Percentiles rank a stretch among this genome's conserved stretches.
Evolutionary conservation across 2,113 vertebrate species (phyloP).

Genomic region (Spilogale gracilis): DNA sequence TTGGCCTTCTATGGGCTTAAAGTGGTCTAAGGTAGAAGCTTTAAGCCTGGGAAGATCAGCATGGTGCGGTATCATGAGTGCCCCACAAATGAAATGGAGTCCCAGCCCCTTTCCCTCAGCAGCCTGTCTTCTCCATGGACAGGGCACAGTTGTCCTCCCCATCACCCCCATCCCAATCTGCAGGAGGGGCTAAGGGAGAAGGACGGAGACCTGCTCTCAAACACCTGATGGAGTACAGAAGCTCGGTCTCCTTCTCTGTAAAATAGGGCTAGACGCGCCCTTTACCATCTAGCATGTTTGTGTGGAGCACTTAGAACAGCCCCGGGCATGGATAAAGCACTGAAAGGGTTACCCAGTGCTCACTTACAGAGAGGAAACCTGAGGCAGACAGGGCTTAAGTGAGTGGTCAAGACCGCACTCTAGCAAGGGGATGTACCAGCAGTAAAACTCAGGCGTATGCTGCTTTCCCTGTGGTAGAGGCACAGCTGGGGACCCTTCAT

Average conservation of each 20-base stretch:
- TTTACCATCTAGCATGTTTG: not conserved
- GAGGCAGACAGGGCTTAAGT: not conserved
- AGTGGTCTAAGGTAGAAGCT: not conserved
- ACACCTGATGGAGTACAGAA: not conserved
- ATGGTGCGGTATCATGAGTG: no score
- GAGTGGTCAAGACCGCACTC: not conserved
- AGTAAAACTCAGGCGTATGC: not conserved
- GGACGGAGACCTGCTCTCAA: not conserved
- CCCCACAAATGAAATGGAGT: not conserved
- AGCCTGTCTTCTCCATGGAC: not conserved
- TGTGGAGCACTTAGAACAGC: not conserved
- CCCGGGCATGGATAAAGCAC: not conserved
- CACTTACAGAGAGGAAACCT: not conserved
- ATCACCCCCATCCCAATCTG: not conserved
- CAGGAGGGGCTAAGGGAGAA: not conserved
- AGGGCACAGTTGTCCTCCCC: not conserved
- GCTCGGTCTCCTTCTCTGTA: not conserved
- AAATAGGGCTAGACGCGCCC: not conserved
- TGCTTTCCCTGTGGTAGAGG: not conserved
- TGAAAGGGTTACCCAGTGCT: not conserved
- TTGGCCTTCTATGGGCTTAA: no score
- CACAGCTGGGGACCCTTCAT: rapidly evolving
- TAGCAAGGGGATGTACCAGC: not conserved
- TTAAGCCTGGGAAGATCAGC: not conserved
- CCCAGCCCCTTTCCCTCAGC: no score